Evolutionary conservation across 2,797 vertebrate genomes (phyloP).

Genomic region (Phoebastria nigripes): DNA sequence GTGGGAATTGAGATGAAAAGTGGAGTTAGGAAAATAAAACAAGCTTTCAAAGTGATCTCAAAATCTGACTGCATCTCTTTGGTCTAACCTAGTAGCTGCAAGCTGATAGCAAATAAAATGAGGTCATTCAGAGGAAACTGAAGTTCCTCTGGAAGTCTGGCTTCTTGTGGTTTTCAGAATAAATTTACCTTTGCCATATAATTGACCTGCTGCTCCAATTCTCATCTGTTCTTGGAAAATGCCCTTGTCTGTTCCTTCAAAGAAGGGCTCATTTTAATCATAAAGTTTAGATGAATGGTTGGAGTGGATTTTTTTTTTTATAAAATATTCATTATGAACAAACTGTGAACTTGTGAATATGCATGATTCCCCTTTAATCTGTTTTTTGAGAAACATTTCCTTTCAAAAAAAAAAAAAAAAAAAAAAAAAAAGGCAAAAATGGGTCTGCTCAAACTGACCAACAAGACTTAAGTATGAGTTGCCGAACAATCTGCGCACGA

Average conservation of each 20-base stretch:
- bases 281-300: conserved; percentile 58
- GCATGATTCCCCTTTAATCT: conserved; percentile 67
- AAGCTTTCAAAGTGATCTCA: background rate
- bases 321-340: conserved; percentile 67
- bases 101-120: background rate
- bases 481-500: background rate
- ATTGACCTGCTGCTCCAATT: background rate
- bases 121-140: background rate
- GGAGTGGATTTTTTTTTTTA: background rate
- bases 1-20: conserved; percentile 5
- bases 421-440: conserved; percentile 4
- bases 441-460: conserved; percentile 34
- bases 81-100: background rate
- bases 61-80: background rate
- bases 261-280: conserved; percentile 16
- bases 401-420: background rate
- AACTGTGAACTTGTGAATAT: conserved; percentile 67
- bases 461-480: background rate
- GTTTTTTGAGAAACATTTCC: background rate
- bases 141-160: background rate
- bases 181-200: background rate
- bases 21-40: background rate
- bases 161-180: background rate
- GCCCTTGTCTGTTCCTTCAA: background rate
- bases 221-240: background rate